A percentile compares a stretch with the other conserved stretches of the same genome.
Evolutionary conservation across 2,113 vertebrate species (phyloP).

Genomic region (Macquaria ambigua): DNA sequence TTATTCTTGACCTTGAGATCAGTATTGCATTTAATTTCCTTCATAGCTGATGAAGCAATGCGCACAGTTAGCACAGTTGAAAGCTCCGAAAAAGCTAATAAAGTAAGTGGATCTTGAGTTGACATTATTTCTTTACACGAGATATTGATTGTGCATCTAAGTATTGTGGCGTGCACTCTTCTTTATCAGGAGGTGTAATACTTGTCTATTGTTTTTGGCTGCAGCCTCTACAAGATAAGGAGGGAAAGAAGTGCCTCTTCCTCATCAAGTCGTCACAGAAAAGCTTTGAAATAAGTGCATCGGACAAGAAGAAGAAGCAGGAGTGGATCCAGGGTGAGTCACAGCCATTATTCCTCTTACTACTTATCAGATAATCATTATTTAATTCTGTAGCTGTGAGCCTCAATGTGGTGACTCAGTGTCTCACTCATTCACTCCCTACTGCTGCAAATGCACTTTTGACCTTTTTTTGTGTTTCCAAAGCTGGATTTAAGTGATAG

Average conservation of each 20-base stretch:
- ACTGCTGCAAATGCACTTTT: background rate
- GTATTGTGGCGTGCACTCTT: background rate
- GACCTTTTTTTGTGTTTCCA: background rate
- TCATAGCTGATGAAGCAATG: too few relatives aligned
- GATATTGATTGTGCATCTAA: background rate
- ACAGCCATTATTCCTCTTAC: background rate
- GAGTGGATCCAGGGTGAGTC: slow-evolving; percentile 97
- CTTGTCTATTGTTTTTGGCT: slow-evolving; percentile 22
- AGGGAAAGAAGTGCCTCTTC: slow-evolving; percentile 97
- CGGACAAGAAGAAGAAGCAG: slow-evolving; percentile 98
- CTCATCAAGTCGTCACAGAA: slow-evolving; percentile 94
- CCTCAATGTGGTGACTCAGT: background rate
- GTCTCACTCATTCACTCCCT: background rate
- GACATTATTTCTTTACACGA: background rate
- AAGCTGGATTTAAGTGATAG: background rate
- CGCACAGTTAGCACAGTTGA: background rate
- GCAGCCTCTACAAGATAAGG: slow-evolving; percentile 94
- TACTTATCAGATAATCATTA: background rate
- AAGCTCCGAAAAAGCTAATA: background rate
- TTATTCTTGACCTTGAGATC: background rate
- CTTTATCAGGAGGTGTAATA: background rate
- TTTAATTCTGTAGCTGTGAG: background rate
- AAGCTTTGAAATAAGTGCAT: slow-evolving; percentile 96
- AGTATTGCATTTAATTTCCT: too few relatives aligned
- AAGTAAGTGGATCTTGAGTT: background rate